Conservation (phyloP, 2,797 vertebrate genomes). For the Muscicapa comitata region DNA sequence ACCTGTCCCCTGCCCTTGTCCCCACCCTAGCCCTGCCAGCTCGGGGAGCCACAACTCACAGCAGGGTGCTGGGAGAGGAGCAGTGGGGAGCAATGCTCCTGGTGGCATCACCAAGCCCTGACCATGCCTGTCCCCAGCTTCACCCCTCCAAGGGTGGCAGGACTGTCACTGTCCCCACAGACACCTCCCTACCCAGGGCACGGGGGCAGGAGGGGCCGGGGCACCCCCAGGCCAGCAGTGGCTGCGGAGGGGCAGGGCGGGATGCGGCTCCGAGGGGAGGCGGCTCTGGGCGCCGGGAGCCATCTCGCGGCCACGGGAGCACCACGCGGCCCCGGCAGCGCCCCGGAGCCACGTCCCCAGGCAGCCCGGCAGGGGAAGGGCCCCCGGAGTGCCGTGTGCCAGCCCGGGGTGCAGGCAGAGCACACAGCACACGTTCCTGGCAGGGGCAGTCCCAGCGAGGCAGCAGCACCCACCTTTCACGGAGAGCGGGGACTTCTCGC, state of each 20-base stretch:
- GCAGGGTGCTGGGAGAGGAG: background rate
- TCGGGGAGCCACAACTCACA: accelerated
- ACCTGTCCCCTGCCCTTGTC: background rate
- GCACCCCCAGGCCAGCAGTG: background rate
- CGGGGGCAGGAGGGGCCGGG: accelerated
- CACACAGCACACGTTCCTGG: accelerated
- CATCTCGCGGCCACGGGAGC: slow-evolving; percentile 36
- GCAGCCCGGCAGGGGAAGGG: background rate
- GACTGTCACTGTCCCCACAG: background rate
- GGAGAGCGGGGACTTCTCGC: slow-evolving; percentile 88
- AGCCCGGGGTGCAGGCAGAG: background rate
- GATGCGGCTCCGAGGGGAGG: background rate
- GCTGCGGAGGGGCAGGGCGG: background rate
- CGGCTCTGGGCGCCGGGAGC: background rate
- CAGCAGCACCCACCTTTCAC: slow-evolving; percentile 84
- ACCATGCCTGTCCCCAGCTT: background rate
- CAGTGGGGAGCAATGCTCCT: accelerated
- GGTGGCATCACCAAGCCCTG: background rate
- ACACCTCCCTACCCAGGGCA: background rate
- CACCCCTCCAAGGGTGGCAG: background rate
- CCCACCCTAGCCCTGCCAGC: background rate
- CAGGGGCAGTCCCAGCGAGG: accelerated
- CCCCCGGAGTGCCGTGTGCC: background rate
- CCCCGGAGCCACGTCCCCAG: background rate
- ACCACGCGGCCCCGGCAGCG: background rate